Conservation (phyloP, 2,797 vertebrate genomes). For the Tokudaia muenninki region DNA sequence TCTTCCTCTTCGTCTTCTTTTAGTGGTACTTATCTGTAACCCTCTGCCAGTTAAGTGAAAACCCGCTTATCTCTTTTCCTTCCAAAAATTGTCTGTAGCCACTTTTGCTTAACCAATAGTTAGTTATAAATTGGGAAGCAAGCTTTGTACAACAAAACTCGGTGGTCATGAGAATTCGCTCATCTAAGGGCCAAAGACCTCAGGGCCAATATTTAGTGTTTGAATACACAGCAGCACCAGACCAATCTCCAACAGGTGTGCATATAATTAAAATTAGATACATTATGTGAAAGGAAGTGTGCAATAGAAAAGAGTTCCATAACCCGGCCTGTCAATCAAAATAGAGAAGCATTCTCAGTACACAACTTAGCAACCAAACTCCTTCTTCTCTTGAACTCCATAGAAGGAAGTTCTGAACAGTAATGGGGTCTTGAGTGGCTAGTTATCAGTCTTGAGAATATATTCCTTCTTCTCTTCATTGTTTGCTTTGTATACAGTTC, state of each 20-base stretch:
- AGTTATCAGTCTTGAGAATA: neutral
- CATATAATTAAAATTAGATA: neutral
- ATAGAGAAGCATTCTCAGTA: neutral
- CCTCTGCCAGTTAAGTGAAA: neutral
- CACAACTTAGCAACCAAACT: neutral
- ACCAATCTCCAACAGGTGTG: neutral
- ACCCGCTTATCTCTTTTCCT: neutral
- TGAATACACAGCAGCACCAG: neutral
- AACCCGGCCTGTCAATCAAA: neutral
- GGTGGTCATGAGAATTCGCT: neutral
- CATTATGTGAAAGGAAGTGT: neutral
- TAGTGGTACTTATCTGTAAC: neutral
- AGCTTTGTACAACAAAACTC: too few relatives aligned
- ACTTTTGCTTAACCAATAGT: neutral
- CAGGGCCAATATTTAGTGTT: neutral
- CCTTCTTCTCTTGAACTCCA: neutral
- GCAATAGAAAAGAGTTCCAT: neutral
- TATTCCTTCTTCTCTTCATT: neutral
- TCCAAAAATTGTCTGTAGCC: neutral
- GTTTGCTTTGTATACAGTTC: neutral
- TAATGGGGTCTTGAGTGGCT: neutral
- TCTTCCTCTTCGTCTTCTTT: too few relatives aligned
- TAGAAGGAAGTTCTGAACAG: neutral
- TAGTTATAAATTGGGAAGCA: neutral
- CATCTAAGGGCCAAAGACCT: neutral